phyloP scores from a whole-genome alignment of 2,113 vertebrate genomes.

The Hyaena hyaena region DNA sequence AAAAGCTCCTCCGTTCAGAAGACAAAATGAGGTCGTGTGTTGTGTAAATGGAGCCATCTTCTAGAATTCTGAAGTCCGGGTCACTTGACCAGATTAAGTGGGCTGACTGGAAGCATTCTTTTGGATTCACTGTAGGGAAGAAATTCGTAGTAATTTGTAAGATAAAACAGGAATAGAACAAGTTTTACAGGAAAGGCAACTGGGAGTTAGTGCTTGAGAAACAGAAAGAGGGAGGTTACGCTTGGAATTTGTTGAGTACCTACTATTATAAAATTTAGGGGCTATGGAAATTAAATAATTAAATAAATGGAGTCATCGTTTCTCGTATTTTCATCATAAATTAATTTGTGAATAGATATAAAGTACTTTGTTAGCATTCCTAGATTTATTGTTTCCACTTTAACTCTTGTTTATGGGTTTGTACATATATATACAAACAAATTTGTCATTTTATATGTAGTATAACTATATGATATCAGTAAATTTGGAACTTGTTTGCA shows the following conservation, averaged over 20 bases:
- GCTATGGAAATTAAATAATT: neutral
- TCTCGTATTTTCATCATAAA: conserved; percentile 24
- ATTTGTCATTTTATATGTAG: neutral
- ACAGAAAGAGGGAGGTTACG: neutral
- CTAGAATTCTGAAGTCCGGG: conserved; percentile 82
- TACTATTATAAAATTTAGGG: neutral
- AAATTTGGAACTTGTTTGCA: conserved; percentile 9
- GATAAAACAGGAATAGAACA: conserved; percentile 52
- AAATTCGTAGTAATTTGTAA: conserved; percentile 64
- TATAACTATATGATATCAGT: neutral
- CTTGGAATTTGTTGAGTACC: neutral
- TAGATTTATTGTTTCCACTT: neutral
- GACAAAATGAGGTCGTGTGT: conserved; percentile 82
- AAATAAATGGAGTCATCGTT: neutral
- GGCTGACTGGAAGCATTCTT: conserved; percentile 80
- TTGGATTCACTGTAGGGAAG: conserved; percentile 84
- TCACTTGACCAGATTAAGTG: conserved; percentile 81
- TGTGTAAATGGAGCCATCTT: conserved; percentile 87
- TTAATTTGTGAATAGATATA: neutral
- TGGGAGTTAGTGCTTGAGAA: neutral
- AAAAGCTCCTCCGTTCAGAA: conserved; percentile 85
- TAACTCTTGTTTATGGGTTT: neutral
- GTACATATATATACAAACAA: neutral
- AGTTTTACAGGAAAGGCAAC: conserved; percentile 65
- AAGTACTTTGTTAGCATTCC: neutral